Base-by-base conservation (phyloP, 2,113 vertebrate genomes). In the Macrotis lagotis region DNA sequence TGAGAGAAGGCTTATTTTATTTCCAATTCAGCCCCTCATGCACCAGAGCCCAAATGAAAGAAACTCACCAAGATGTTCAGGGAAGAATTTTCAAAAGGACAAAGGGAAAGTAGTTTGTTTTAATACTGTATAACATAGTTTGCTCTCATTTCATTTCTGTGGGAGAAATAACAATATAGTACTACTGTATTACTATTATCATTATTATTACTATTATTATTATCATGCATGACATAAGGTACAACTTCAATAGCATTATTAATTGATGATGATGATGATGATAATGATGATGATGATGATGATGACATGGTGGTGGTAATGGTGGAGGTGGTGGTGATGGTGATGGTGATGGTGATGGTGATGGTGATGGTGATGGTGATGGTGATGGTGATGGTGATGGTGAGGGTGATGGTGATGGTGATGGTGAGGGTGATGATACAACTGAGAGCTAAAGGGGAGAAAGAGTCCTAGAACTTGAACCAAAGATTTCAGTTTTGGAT, bases 81-180 rank as follows among this genome's bases (percentile, higher is more conserved):
- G 50, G 24, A 19, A 44, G 74, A 19, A 24, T 11, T 48, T 51
- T n/a, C 1, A 25, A 92, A 55, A 96, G 55, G 8, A 50, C 51
- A 26, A 51, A 88, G 31, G 12, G 1, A 1, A 44, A 5, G 6
- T 28, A 47, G 25, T n/a, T 0, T 1, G 28, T 8, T 0, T 0
- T 92, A 94, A 93, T 93, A 92, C 48, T 44, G 37, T 44, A 83
- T 2, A 44, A 44, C 19, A 44, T 44, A 24, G 19, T 83, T 83
- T 83, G 19, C 0, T 83, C 66, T 83, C n/a, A 22, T 83, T 8
- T 44, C 7, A 44, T 19, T 83, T 44, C 19, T 44, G 44, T 83
- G n/a, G n/a, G 16, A 8, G n/a, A 44, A 83, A 44, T 44, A 83
- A 16, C 19, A 83, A 24, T 83, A 83, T 44, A 22, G 19, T 44